Base-by-base conservation (phyloP, 2,888 invertebrate genomes). In the Caenorhabditis macrosperma region DNA sequence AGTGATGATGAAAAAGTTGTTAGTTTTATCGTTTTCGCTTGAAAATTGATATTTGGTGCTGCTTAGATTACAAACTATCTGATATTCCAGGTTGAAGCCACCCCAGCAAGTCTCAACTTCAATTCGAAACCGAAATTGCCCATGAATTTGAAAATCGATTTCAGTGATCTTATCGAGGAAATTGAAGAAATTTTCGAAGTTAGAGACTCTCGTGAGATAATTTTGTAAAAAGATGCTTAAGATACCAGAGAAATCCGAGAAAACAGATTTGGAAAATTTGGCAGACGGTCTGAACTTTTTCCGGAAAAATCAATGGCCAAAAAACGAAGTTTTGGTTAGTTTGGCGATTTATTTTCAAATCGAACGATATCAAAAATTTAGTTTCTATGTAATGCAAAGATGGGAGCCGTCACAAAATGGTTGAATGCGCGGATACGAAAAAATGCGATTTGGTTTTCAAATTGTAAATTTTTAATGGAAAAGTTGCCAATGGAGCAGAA, bases 381-480 rank as follows among this genome's bases (percentile, higher is more conserved):
- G n/a, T n/a, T 28, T 6, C 33, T 69, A 7, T 59, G 60, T 7
- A 59, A 35, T 28, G 68, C 68, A 1, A 59, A 69, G 26, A 35
- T 69, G 60, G 48, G 52, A 7, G 35, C 10, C n/a, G 59, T 69
- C 3, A 12, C 33, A 0, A 6, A 9, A 9, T 69, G 68, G 68
- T 6, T 69, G 15, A 69, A 69, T 22, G 59, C 35, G 0, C 7
- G 68, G 35, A 60, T 69, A 22, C 50, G 60, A 20, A 69, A 69
- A 26, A 41, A 69, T 17, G 59, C 68, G 5, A 60, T 38, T 7
- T 69, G 68, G 68, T 69, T 60, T 24, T 59, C 68, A 3, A 48
- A 69, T 30, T 57, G 59, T 28, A 69, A 46, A 4, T 69, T 52
- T 52, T 15, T 69, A 15, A 69, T 69, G 60, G 60, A 69, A 48